Evolutionary conservation across 2,888 invertebrate species (phyloP).

Genomic region (Hemicrepidius hirtus): DNA sequence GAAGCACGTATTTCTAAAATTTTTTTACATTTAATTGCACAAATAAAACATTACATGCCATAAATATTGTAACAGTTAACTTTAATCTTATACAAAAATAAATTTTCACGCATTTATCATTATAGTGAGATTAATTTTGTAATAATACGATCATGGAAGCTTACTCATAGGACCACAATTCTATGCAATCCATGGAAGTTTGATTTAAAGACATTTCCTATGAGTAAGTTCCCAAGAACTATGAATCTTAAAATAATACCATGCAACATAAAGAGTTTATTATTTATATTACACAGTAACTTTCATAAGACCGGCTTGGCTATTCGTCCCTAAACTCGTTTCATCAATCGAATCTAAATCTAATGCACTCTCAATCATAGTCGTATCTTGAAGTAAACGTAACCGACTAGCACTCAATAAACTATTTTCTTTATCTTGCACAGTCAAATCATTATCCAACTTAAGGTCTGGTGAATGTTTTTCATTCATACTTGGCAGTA

Average conservation of each 20-base stretch:
- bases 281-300: slow-evolving; percentile 61
- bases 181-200: slow-evolving; percentile 8
- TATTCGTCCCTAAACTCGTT: slow-evolving; percentile 80
- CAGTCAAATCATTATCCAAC: slow-evolving; percentile 69
- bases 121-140: slow-evolving; percentile 29
- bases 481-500: slow-evolving; percentile 63
- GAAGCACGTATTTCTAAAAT: slow-evolving; percentile 24
- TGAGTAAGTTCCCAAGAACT: slow-evolving; percentile 30
- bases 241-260: slow-evolving; percentile 30
- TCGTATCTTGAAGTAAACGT: slow-evolving; percentile 88
- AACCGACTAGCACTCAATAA: slow-evolving; percentile 83
- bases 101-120: slow-evolving; percentile 40
- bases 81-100: slow-evolving; percentile 51
- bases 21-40: slow-evolving; percentile 43
- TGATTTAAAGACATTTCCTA: slow-evolving; percentile 21
- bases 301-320: slow-evolving; percentile 81
- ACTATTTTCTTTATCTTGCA: slow-evolving; percentile 71
- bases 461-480: slow-evolving; percentile 60
- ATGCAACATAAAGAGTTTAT: slow-evolving; percentile 24
- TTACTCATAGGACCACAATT: slow-evolving; percentile 25
- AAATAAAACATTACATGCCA: slow-evolving; percentile 40
- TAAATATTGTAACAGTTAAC: slow-evolving; percentile 42
- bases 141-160: slow-evolving; percentile 38
- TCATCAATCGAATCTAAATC: slow-evolving; percentile 91
- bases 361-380: slow-evolving; percentile 92